These are phyloP conservation scores for Pachymerium ferrugineum DNA, from an alignment of 2,888 invertebrate species.

Conservation along the genomic window DNA sequence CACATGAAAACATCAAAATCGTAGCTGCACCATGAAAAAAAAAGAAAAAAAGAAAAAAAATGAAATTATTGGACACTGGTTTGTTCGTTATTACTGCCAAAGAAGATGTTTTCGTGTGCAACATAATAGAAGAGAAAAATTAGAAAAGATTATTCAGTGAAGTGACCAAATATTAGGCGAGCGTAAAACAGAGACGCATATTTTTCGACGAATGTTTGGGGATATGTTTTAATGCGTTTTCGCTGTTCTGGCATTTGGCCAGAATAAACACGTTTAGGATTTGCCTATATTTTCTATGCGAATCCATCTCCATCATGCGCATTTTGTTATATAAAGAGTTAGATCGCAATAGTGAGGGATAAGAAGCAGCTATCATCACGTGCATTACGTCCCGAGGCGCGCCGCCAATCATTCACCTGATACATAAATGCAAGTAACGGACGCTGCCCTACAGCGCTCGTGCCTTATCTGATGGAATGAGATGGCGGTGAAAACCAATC, in stretches of 20 bases:
- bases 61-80: not conserved
- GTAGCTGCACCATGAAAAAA: no score
- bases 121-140: not conserved
- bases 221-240: constrained; percentile 10
- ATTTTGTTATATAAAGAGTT: constrained; percentile 2
- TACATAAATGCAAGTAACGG: not conserved
- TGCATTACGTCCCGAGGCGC: not conserved
- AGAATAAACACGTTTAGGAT: constrained; percentile 11
- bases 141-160: not conserved
- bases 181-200: not conserved
- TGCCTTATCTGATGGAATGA: constrained; percentile 7
- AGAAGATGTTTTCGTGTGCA: not conserved
- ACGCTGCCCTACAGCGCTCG: not conserved
- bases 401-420: not conserved
- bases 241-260: constrained; percentile 1
- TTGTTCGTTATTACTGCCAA: not conserved
- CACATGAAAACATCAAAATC: no score
- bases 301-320: not conserved
- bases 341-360: not conserved
- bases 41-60: not conserved
- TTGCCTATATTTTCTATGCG: constrained; percentile 1
- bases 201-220: not conserved
- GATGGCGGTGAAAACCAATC: not conserved
- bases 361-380: not conserved
- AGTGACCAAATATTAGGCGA: not conserved